phyloP scores from a whole-genome alignment of 2,113 vertebrate genomes.

The Narcine bancroftii region DNA sequence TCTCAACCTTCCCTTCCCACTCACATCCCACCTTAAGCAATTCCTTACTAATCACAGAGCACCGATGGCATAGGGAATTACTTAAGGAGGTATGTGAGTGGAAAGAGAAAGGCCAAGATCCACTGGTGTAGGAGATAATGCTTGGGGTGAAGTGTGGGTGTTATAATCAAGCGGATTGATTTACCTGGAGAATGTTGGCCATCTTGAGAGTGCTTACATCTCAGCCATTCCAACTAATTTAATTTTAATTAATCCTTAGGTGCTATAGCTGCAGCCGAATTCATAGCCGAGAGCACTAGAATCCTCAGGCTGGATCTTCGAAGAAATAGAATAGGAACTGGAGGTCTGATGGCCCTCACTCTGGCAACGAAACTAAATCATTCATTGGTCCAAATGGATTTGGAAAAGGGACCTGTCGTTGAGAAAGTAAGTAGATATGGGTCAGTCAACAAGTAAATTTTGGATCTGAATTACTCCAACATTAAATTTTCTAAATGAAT shows the following conservation, averaged over 20 bases:
- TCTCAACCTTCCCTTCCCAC: too few relatives aligned
- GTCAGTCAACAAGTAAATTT: not conserved
- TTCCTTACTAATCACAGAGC: too few relatives aligned
- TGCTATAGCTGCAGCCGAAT: conserved; percentile 54
- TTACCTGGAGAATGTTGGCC: too few relatives aligned
- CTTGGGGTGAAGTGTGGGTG: too few relatives aligned
- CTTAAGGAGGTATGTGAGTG: too few relatives aligned
- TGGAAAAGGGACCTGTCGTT: conserved; percentile 46
- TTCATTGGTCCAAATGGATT: conserved; percentile 48
- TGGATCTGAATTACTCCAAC: not conserved
- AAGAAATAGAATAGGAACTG: conserved; percentile 49
- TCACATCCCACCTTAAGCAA: too few relatives aligned
- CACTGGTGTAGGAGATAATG: too few relatives aligned
- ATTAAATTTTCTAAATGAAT: not conserved
- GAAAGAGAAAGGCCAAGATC: too few relatives aligned
- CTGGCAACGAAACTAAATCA: conserved; percentile 48
- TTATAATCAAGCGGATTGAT: too few relatives aligned
- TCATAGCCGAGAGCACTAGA: conserved; percentile 46
- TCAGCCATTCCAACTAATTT: too few relatives aligned
- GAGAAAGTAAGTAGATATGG: conserved; percentile 48
- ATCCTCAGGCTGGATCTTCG: conserved; percentile 50
- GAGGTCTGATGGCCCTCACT: conserved; percentile 52
- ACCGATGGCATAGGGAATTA: too few relatives aligned
- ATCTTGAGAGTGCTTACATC: too few relatives aligned
- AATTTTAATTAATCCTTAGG: conserved; percentile 36